Conservation (phyloP, 2,797 vertebrate genomes). For the Heterohyrax brucei region DNA sequence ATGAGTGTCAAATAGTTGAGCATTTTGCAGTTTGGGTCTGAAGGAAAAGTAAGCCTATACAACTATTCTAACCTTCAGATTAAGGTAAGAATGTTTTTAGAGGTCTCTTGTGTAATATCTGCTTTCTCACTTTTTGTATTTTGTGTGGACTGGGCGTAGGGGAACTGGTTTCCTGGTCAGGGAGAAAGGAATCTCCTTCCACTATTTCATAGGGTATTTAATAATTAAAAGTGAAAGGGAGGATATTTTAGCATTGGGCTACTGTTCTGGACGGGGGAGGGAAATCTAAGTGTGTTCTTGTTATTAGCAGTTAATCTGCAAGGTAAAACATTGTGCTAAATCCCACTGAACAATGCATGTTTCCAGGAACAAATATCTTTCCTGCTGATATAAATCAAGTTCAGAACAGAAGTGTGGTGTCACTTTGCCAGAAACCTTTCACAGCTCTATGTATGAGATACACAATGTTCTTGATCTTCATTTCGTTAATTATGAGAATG, state of each 20-base stretch:
- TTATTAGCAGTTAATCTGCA: slow-evolving; percentile 30
- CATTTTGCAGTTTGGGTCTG: slow-evolving; percentile 67
- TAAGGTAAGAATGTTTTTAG: slow-evolving; percentile 75
- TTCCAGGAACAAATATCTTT: slow-evolving; percentile 43
- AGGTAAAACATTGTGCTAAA: slow-evolving; percentile 2
- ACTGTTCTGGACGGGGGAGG: background rate
- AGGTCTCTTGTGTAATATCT: background rate
- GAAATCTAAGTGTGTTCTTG: slow-evolving; percentile 2
- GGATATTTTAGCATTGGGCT: background rate
- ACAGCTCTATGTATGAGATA: background rate
- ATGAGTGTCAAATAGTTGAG: slow-evolving; percentile 58
- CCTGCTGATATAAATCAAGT: slow-evolving; percentile 21
- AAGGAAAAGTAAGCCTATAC: slow-evolving; percentile 52
- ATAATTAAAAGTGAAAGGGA: slow-evolving; percentile 30
- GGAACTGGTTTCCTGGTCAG: slow-evolving; percentile 21
- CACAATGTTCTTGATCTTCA: background rate
- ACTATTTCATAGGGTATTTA: slow-evolving; percentile 26
- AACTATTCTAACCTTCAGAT: slow-evolving; percentile 21
- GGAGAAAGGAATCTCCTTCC: slow-evolving; percentile 51
- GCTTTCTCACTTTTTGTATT: slow-evolving; percentile 56
- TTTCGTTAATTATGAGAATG: slow-evolving; percentile 32
- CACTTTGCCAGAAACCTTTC: slow-evolving; percentile 51
- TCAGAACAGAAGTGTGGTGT: slow-evolving; percentile 22
- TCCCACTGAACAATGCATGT: background rate
- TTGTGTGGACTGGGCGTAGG: background rate